A percentile compares a stretch with the other conserved stretches of the same genome.
Conservation (phyloP, 53 echinoderm and acorn worm genomes). For the Echinometra lucunter region DNA sequence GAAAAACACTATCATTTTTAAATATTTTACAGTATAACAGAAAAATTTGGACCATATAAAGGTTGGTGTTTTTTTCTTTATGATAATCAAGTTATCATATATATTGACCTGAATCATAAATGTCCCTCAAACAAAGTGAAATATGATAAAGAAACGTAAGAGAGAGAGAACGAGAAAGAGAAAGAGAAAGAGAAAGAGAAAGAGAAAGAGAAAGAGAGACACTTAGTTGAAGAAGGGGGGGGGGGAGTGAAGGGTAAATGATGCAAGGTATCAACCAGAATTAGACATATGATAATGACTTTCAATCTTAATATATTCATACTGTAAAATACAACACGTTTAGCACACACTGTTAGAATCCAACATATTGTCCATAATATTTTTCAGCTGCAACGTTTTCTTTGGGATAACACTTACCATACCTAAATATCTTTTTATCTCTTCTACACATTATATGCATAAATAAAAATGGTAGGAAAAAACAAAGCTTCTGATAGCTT, state of each 20-base stretch:
- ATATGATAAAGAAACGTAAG: background rate
- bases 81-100: no score
- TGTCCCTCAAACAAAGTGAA: background rate
- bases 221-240: background rate
- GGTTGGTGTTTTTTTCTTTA: no score
- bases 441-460: background rate
- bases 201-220: background rate
- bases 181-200: background rate
- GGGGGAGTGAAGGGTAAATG: background rate
- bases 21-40: background rate
- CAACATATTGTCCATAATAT: background rate
- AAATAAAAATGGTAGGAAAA: background rate
- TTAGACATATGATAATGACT: background rate
- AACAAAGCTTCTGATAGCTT: background rate
- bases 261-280: no score
- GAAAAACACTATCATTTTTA: background rate
- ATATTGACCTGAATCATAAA: background rate
- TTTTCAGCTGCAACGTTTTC: constrained; percentile 31
- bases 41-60: background rate
- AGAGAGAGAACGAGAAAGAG: background rate
- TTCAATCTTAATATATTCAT: background rate
- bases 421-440: background rate
- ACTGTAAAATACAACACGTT: background rate
- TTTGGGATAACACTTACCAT: constrained; percentile 13
- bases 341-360: constrained; percentile 12